Base-by-base conservation (phyloP, 2,797 vertebrate species). In the Lutjanus campechanus region DNA sequence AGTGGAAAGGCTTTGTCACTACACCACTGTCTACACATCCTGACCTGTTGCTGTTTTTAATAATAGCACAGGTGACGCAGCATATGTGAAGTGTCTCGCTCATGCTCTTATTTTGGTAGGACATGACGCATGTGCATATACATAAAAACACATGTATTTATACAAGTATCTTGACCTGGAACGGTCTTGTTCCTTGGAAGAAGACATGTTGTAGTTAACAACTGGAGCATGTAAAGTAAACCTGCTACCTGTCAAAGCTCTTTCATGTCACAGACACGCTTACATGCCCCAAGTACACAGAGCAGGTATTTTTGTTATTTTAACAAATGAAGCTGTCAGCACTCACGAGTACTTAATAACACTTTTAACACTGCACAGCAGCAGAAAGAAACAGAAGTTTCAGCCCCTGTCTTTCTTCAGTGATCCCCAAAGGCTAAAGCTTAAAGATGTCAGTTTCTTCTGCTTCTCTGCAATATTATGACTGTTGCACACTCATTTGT, bases 1-100 rank as follows among this genome's bases (percentile, higher is more conserved):
- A 72, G 87, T 83, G 90, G 89, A 77, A 56, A 64, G 10, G 15
- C 11, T 54, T 51, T 46, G 75, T 73, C 53, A 87, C 56, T 88
- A 54, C 86, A 86, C 22, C 15, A 8, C 7, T 59, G 5, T 58
- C 43, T 49, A 22, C 49, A 72, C 0, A 10, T 41, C 1, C 0
- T 11, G n/a, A 40, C 7, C 47, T 36, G 0, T 3, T 16, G 7
- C 0, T 46, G 29, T 43, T 70, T 29, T 29, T 59, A 20, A 40
- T 51, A 15, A 47, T 4, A 61, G 25, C 15, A 47, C 36, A 55
- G 10, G 22, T 53, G 10, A 55, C 0, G 0, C 36, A 68, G 19
- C 11, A 61, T 40, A 63, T 36, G 5, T 58, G 40, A 69, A 6
- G 25, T 25, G 58, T 74, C 7, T 36, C 12, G 1, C 55, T 43